Base-by-base conservation (phyloP, 2,888 invertebrate genomes). In the Tetrapedia diversipes region DNA sequence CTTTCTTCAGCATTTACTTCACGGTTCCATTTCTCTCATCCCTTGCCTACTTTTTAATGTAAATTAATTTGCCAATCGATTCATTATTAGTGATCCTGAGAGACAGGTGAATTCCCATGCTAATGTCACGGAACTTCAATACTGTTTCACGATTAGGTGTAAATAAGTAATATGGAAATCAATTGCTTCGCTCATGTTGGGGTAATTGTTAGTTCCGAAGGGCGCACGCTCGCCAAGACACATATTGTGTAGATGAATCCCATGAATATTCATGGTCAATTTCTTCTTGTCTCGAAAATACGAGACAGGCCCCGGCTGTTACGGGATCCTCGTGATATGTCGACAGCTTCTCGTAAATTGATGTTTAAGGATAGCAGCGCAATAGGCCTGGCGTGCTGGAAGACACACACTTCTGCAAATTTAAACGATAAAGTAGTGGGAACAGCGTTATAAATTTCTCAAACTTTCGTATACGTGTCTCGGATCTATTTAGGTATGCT, bases 381-480 rank as follows among this genome's bases (percentile, higher is more conserved):
- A 49, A 49, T 37, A 57, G 22, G 45, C 69, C 14, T 79, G 65
- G 76, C 68, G 80, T 77, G 63, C 54, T 39, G 8, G 22, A 57
- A 49, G 67, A 82, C 67, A 80, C 67, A 80, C 75, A 74, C 76
- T 81, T 77, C 56, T 77, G 67, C 67, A 63, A 67, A 57, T 77
- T 77, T 76, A 49, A 72, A 29, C 68, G 53, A 78, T 83, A 84
- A 87, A 84, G 75, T 79, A 77, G 69, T 60, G 41, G 61, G 54
- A 84, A 73, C 74, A 79, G 54, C 29, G 77, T 72, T 61, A 83
- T 87, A 87, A 86, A 87, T 85, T 80, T 83, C 69, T 68, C 60
- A 72, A n/a, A 54, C 47, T 80, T 83, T 82, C 82, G 79, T 81
- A 70, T 60, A 37, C 6, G 19, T 16, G 19, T 27, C 14, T 32